Evolutionary conservation across 2,888 invertebrate genomes (phyloP).

Genomic region (Arge pagana): DNA sequence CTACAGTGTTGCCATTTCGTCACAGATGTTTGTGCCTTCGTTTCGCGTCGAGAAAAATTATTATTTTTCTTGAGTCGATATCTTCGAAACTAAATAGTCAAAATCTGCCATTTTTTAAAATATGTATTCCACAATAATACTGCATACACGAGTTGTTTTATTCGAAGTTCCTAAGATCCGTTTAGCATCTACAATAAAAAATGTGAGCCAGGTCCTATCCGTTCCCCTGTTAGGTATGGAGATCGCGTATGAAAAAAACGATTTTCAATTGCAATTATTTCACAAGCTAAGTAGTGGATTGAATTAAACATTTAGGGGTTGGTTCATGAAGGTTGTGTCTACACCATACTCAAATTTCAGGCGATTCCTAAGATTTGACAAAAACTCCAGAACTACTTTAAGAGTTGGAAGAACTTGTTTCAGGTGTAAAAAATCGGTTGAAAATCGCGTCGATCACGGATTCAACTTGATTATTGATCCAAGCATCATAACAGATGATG

Average conservation of each 20-base stretch:
- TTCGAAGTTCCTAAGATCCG: slow-evolving; percentile 13
- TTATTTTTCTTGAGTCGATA: slow-evolving; percentile 5
- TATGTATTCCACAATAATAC: too few species aligned
- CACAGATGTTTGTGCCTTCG: slow-evolving; percentile 19
- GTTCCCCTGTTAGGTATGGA: slow-evolving; percentile 10
- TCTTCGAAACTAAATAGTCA: slow-evolving; percentile 12
- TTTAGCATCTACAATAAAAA: slow-evolving; percentile 9
- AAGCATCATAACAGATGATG: too few species aligned
- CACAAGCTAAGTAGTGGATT: slow-evolving; percentile 12
- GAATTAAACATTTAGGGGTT: slow-evolving; percentile 10
- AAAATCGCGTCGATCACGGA: too few species aligned
- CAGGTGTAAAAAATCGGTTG: too few species aligned
- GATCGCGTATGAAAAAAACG: slow-evolving; percentile 15
- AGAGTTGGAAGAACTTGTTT: too few species aligned
- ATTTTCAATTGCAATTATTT: not conserved
- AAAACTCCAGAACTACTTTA: slow-evolving; percentile 3
- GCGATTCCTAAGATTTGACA: not conserved
- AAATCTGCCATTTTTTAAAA: slow-evolving; percentile 7
- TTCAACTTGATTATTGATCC: too few species aligned
- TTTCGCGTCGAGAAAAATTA: slow-evolving; percentile 15
- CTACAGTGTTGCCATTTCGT: slow-evolving; percentile 16
- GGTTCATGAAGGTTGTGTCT: slow-evolving; percentile 11
- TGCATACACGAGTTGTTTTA: slow-evolving; percentile 16
- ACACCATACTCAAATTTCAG: slow-evolving; percentile 20
- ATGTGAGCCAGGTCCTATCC: slow-evolving; percentile 5